A percentile compares a stretch with the other conserved stretches of the same genome.
These are phyloP conservation scores for Epizoanthus stellaris DNA, from an alignment of 92 coral and sea anemone species.

Conservation along the genomic window DNA sequence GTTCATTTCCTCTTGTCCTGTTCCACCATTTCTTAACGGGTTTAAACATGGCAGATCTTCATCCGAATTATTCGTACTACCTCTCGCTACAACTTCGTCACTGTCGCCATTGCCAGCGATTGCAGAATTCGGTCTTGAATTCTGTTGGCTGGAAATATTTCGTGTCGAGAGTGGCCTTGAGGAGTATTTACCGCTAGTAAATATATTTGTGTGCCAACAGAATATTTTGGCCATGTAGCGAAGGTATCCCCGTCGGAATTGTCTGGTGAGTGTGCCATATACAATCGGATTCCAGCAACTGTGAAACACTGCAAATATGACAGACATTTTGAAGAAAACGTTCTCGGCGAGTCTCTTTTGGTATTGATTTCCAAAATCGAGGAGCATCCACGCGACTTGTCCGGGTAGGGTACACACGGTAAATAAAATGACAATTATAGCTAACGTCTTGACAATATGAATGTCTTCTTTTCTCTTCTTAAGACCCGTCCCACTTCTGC, in stretches of 20 bases:
- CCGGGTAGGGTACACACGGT: slow-evolving; percentile 72
- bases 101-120: neutral
- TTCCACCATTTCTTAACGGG: neutral
- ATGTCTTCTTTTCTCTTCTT: slow-evolving; percentile 55
- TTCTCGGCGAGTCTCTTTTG: slow-evolving; percentile 34
- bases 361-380: slow-evolving; percentile 60
- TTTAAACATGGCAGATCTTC: neutral
- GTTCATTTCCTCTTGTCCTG: neutral
- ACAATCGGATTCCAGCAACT: slow-evolving; percentile 90
- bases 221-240: slow-evolving; percentile 23
- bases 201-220: slow-evolving; percentile 20
- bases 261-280: slow-evolving; percentile 82
- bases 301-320: slow-evolving; percentile 86
- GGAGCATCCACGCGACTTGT: slow-evolving; percentile 64
- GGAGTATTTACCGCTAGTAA: neutral
- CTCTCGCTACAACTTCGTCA: slow-evolving; percentile 8
- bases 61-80: neutral
- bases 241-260: slow-evolving; percentile 80
- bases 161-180: slow-evolving; percentile 1
- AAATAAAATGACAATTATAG: slow-evolving; percentile 63
- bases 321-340: slow-evolving; percentile 54
- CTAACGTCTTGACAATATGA: slow-evolving; percentile 66
- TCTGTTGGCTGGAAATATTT: neutral
- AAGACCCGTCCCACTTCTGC: neutral
- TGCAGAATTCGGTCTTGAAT: neutral